Percentiles rank a stretch among this genome's conserved stretches.
Conservation (phyloP, 2,113 vertebrate genomes). For the Brachyistius frenatus region DNA sequence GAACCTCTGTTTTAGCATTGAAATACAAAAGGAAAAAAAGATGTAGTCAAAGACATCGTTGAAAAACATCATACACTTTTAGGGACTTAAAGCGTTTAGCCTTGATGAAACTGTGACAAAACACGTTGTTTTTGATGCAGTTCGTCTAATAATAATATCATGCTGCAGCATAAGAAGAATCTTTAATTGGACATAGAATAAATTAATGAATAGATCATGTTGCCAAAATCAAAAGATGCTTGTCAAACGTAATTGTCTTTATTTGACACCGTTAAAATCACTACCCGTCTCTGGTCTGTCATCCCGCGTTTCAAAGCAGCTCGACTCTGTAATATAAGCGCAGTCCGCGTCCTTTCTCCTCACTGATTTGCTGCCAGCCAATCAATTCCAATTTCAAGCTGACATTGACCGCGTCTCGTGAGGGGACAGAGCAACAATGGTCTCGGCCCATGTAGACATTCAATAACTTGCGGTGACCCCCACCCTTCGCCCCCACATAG, state of each 20-base stretch:
- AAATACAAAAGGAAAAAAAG: not conserved
- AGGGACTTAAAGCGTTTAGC: not conserved
- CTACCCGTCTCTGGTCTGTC: conserved; percentile 17
- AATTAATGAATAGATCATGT: not conserved
- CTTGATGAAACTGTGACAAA: not conserved
- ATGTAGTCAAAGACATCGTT: not conserved
- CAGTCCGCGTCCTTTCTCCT: conserved; percentile 39
- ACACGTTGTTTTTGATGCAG: too few relatives aligned
- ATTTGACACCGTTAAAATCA: conserved; percentile 31
- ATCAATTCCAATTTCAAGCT: conserved; percentile 84
- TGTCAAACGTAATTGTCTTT: not conserved
- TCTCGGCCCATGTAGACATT: conserved; percentile 64
- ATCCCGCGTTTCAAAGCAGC: conserved; percentile 18
- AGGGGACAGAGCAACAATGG: conserved; percentile 75
- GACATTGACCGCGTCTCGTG: conserved; percentile 72
- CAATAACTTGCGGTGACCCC: conserved; percentile 75
- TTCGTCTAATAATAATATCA: too few relatives aligned
- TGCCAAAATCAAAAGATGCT: not conserved
- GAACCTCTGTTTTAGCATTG: not conserved
- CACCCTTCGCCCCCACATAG: conserved; percentile 32
- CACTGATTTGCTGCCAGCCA: conserved; percentile 71
- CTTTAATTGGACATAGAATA: too few relatives aligned
- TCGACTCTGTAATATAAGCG: conserved; percentile 31
- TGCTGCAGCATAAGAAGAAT: too few relatives aligned
- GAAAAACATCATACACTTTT: not conserved